Conservation (phyloP, 1,140 invertebrate species). For the Drosophila persimilis region DNA sequence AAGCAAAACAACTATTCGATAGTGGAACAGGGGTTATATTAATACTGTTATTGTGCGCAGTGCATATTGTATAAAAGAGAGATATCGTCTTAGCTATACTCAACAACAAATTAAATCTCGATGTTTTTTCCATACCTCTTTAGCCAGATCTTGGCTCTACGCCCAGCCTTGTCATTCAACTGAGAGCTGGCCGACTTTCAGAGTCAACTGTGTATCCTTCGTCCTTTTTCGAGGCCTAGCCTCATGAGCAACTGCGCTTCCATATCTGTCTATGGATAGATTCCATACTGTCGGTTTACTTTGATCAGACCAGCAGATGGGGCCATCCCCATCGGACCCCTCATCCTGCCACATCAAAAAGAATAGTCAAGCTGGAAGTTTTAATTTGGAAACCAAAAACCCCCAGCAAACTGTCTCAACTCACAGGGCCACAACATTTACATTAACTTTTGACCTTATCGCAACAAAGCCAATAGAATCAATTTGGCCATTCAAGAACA, state of each 20-base stretch:
- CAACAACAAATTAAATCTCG: too few species aligned
- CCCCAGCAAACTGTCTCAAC: conserved; percentile 60
- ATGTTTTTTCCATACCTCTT: too few species aligned
- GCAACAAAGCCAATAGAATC: conserved; percentile 77
- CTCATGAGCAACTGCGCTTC: conserved; percentile 8
- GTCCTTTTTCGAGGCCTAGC: not conserved
- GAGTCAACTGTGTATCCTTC: not conserved
- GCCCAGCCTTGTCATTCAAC: not conserved
- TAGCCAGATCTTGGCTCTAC: not conserved
- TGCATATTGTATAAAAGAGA: too few species aligned
- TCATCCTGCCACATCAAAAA: conserved; percentile 44
- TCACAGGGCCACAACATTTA: conserved; percentile 72
- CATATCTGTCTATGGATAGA: conserved; percentile 29
- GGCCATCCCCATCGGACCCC: not conserved
- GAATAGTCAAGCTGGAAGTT: conserved; percentile 55
- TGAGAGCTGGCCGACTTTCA: not conserved
- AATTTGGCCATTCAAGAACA: conserved; percentile 52
- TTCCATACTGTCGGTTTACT: conserved; percentile 31
- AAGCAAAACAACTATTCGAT: too few species aligned
- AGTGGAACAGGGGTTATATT: too few species aligned
- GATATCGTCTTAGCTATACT: too few species aligned
- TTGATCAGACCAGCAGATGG: conserved; percentile 49
- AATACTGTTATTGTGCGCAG: too few species aligned
- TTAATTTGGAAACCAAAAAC: conserved; percentile 63
- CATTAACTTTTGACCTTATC: conserved; percentile 79